These are phyloP conservation scores for Quiscalus mexicanus DNA, from an alignment of 2,113 vertebrate species.

Conservation along the genomic window DNA sequence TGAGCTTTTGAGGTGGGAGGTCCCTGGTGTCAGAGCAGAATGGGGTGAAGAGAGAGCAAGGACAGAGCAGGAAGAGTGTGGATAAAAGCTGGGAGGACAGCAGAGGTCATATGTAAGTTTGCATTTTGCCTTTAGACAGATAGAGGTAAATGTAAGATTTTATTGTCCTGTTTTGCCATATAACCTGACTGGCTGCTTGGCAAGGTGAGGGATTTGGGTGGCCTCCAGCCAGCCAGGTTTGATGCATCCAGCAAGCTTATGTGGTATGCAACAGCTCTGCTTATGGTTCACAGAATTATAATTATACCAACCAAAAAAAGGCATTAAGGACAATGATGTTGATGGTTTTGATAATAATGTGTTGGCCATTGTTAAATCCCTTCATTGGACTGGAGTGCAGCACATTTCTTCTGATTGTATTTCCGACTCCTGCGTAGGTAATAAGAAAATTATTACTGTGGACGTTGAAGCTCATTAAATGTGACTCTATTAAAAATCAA, in stretches of 20 bases:
- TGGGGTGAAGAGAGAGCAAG: not conserved
- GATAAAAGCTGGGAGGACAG: not conserved
- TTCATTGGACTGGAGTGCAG: conserved; percentile 25
- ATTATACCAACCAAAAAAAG: conserved; percentile 50
- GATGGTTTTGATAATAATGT: conserved; percentile 66
- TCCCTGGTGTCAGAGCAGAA: not conserved
- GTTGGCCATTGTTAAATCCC: conserved; percentile 52
- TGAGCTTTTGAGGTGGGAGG: not conserved
- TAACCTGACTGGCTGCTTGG: not conserved
- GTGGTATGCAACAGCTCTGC: not conserved
- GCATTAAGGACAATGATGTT: conserved; percentile 62
- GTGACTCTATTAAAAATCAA: conserved; percentile 76
- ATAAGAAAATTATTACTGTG: conserved; percentile 73
- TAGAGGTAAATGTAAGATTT: not conserved
- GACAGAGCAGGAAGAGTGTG: not conserved
- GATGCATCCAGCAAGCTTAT: not conserved
- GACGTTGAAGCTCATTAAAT: conserved; percentile 75
- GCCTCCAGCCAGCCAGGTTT: not conserved
- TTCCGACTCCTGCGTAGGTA: conserved; percentile 60
- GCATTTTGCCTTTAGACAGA: not conserved
- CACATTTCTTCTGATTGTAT: conserved; percentile 28
- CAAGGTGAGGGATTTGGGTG: not conserved
- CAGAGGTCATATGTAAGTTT: not conserved
- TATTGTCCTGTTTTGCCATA: not conserved
- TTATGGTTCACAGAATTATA: conserved; percentile 50